Conservation (phyloP, 2,113 vertebrate genomes). For the Phylloscopus trochiloides region DNA sequence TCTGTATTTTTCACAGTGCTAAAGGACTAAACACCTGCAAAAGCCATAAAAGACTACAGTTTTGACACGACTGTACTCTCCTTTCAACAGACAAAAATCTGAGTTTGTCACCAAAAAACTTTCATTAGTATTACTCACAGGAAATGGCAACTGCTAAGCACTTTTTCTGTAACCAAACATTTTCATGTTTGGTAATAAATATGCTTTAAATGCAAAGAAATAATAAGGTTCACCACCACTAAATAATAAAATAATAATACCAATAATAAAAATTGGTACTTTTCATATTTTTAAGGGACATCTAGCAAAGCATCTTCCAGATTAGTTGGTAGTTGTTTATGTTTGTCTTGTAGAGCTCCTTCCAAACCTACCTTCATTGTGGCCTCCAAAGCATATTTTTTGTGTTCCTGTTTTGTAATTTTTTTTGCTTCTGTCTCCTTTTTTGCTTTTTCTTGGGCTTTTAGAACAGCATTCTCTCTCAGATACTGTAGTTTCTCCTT, state of each 20-base stretch:
- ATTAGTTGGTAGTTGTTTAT: not conserved
- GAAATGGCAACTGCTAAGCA: not conserved
- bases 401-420: slow-evolving; percentile 74
- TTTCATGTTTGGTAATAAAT: not conserved
- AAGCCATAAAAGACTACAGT: not conserved
- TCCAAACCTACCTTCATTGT: slow-evolving; percentile 85
- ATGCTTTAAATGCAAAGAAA: not conserved
- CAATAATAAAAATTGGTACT: not conserved
- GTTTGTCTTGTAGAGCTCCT: not conserved
- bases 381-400: slow-evolving; percentile 82
- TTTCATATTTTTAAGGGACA: not conserved
- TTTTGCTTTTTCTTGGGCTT: slow-evolving; percentile 79
- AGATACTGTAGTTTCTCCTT: slow-evolving; percentile 79
- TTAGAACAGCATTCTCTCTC: slow-evolving; percentile 80
- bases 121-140: not conserved
- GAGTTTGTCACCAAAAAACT: not conserved
- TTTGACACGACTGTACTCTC: not conserved
- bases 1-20: not conserved
- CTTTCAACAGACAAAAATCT: not conserved
- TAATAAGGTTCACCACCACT: not conserved
- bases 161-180: not conserved
- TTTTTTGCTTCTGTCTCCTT: slow-evolving; percentile 73
- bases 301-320: not conserved
- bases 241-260: too few species aligned
- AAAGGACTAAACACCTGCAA: not conserved